phyloP scores from a whole-genome alignment of 2,888 invertebrate genomes.

The Argyra leucocephala region DNA sequence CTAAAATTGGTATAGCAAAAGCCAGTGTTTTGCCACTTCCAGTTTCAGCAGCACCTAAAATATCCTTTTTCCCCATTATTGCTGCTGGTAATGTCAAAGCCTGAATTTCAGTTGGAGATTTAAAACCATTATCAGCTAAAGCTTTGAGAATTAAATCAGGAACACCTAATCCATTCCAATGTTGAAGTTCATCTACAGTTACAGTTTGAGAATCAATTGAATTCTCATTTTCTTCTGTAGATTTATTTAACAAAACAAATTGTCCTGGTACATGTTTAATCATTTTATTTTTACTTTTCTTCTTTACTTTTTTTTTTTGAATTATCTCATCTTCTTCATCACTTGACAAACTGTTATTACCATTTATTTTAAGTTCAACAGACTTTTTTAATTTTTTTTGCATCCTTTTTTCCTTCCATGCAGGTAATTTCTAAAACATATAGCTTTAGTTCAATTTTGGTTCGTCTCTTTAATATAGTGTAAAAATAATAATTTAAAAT shows the following conservation, averaged over 20 bases:
- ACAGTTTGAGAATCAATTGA: background rate
- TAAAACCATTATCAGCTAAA: slow-evolving; percentile 65
- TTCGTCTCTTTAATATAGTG: background rate
- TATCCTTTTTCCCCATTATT: slow-evolving; percentile 75
- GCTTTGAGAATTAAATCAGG: slow-evolving; percentile 58
- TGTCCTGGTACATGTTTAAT: slow-evolving; percentile 19
- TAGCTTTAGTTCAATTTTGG: background rate
- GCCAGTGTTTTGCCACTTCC: slow-evolving; percentile 98
- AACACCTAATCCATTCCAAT: slow-evolving; percentile 60
- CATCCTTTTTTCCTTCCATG: background rate
- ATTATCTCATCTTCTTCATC: background rate
- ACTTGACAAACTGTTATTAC: background rate
- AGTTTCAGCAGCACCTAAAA: slow-evolving; percentile 97
- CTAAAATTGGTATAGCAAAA: slow-evolving; percentile 88
- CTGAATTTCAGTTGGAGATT: slow-evolving; percentile 83
- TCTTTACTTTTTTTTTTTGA: slow-evolving; percentile 22
- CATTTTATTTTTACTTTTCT: slow-evolving; percentile 20
- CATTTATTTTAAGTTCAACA: background rate
- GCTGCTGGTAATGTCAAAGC: slow-evolving; percentile 69
- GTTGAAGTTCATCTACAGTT: background rate
- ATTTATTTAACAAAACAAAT: slow-evolving; percentile 34
- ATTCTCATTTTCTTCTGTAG: slow-evolving; percentile 20
- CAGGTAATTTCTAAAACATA: background rate
- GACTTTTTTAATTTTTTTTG: background rate
- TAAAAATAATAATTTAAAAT: background rate